Conservation (phyloP, 1,140 invertebrate genomes). For the Ladona fulva region DNA sequence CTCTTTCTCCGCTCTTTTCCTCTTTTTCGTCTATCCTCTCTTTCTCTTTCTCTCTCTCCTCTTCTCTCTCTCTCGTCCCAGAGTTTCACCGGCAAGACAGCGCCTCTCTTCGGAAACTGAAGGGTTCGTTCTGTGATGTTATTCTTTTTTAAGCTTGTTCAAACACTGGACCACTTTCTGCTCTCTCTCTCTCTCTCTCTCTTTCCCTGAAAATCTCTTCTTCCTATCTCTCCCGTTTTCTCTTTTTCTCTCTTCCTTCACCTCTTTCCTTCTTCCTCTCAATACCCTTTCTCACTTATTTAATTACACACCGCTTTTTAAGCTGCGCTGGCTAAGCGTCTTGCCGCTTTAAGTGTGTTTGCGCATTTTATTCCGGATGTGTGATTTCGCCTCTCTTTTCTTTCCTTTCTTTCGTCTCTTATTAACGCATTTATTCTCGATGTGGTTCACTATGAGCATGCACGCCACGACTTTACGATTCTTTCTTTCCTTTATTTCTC, state of each 20-base stretch:
- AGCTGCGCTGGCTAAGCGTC: too few relatives aligned
- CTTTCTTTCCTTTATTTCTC: too few relatives aligned
- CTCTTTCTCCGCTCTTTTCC: slow-evolving; percentile 17
- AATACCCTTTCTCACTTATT: too few relatives aligned
- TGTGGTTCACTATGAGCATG: neutral
- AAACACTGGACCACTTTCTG: neutral
- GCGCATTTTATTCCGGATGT: too few relatives aligned
- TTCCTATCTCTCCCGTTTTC: slow-evolving; percentile 9
- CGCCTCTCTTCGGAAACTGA: slow-evolving; percentile 11
- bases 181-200: neutral
- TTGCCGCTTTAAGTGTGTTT: too few relatives aligned
- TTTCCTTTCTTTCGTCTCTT: too few relatives aligned
- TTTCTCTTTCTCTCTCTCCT: neutral
- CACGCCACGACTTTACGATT: neutral
- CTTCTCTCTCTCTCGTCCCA: neutral
- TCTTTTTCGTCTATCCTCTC: slow-evolving; percentile 7
- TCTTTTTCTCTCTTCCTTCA: neutral
- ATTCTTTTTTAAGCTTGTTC: neutral
- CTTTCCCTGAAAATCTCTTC: too few relatives aligned
- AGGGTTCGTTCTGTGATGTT: neutral
- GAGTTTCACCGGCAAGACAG: neutral
- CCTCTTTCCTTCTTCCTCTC: slow-evolving; percentile 11
- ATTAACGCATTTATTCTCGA: too few relatives aligned
- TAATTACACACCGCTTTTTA: too few relatives aligned
- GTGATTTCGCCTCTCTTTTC: too few relatives aligned